Conservation (phyloP, 2,113 vertebrate genomes). For the Garra rufa region DNA sequence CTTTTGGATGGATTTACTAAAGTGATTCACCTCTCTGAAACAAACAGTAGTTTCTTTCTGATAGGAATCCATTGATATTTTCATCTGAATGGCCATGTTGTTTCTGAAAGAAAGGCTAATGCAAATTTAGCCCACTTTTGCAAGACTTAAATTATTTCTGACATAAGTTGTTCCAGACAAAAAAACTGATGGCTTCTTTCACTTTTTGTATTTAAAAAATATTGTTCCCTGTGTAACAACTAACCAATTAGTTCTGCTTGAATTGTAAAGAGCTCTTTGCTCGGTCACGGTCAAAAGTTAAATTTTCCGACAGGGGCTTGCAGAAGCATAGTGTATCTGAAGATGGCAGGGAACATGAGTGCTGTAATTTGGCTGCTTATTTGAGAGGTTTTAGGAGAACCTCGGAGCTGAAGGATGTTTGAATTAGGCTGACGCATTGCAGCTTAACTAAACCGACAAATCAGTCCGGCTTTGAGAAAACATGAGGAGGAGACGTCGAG, state of each 20-base stretch:
- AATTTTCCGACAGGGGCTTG: background rate
- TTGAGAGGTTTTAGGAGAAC: conserved; percentile 23
- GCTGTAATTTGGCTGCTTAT: conserved; percentile 20
- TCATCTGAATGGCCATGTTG: conserved; percentile 24
- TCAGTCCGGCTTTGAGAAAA: background rate
- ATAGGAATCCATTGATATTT: conserved; percentile 31
- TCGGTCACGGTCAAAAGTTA: background rate
- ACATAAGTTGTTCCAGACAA: background rate
- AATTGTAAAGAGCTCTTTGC: background rate
- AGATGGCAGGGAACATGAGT: conserved; percentile 9
- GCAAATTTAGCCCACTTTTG: conserved; percentile 37
- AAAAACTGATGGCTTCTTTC: background rate
- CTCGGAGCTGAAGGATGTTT: conserved; percentile 28
- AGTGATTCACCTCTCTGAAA: background rate
- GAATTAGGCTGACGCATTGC: conserved; percentile 38
- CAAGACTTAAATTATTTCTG: conserved; percentile 26
- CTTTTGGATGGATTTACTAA: background rate
- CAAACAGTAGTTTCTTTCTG: background rate
- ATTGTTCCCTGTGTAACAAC: background rate
- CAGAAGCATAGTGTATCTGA: background rate
- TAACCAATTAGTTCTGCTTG: conserved; percentile 19
- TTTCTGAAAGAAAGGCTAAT: background rate
- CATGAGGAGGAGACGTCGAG: background rate
- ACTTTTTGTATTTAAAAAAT: conserved; percentile 7
- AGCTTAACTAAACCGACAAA: conserved; percentile 35